Base-by-base conservation (phyloP, 2,113 vertebrate genomes). In the Hippocampus barbouri region DNA sequence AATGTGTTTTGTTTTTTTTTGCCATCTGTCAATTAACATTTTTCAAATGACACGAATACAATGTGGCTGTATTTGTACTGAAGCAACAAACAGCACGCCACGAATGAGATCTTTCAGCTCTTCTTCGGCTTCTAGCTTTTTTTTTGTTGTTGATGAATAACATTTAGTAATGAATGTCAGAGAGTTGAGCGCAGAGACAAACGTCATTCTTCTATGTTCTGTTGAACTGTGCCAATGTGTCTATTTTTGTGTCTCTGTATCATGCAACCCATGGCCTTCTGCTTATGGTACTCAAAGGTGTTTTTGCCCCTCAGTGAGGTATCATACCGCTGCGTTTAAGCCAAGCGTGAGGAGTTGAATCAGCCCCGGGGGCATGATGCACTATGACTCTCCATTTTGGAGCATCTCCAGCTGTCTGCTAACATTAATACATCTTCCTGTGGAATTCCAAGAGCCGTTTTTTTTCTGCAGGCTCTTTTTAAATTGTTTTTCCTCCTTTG, bases 361-460 rank as follows among this genome's bases (percentile, higher is more conserved):
- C 78, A 71, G 70, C 77, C 84, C 61, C 2, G 25, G 1, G 70
- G 73, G 71, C 30, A n/a, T 72, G 64, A 74, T 68, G 84, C 78
- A 80, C 63, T 75, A 79, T 73, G 75, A 84, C 69, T 74, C 69
- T 72, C 77, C 69, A 68, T 68, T 69, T 77, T 43, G 62, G 66
- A 81, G 69, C 73, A 41, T 75, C 72, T 77, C 73, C 80, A 85
- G 76, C 75, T 79, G 83, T 87, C 86, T 16, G 76, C 56, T 62
- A 34, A n/a, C 68, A 73, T 85, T 72, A 80, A 70, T 72, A 9
- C 25, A 27, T 63, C 8, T 34, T 64, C 47, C 53, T 70, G 68
- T 67, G 54, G 65, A 71, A 87, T 47, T 16, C 61, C 8, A 30
- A 7, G 15, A 47, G 77, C 63, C 80, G 68, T 68, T 49, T 56